These are phyloP conservation scores for Penelope pileata DNA, from an alignment of 2,113 vertebrate genomes.

Conservation along the genomic window DNA sequence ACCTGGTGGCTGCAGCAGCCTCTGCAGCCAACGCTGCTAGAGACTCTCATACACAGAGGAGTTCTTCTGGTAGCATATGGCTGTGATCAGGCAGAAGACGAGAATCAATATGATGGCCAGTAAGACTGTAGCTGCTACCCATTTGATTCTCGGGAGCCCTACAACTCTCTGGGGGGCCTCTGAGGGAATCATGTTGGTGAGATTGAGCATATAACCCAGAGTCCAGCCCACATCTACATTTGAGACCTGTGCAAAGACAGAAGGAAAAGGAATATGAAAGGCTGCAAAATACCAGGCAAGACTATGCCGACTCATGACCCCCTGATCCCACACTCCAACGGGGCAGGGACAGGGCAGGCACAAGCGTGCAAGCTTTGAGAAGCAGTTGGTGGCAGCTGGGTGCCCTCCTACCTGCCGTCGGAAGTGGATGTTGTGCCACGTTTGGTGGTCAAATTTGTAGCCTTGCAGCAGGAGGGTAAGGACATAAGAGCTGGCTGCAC, in stretches of 20 bases:
- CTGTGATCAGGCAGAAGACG: constrained; percentile 20
- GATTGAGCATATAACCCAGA: constrained; percentile 87
- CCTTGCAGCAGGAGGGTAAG: constrained; percentile 80
- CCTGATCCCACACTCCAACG: background rate
- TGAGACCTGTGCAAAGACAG: constrained; percentile 70
- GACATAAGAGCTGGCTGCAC: constrained; percentile 76
- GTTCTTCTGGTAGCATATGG: background rate
- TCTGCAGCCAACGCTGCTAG: background rate
- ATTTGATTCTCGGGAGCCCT: constrained; percentile 64
- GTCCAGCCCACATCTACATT: constrained; percentile 83
- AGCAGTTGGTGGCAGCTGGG: rapidly evolving
- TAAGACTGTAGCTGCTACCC: constrained; percentile 74
- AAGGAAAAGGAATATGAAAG: background rate
- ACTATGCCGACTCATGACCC: rapidly evolving
- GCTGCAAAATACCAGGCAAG: background rate
- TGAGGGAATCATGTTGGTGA: constrained; percentile 82
- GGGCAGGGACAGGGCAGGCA: background rate
- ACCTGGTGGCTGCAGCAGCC: rapidly evolving
- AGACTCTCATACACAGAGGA: background rate
- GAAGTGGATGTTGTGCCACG: constrained; percentile 82
- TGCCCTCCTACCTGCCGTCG: constrained; percentile 76
- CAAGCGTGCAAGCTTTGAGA: background rate
- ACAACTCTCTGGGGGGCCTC: constrained; percentile 64
- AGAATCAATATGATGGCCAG: constrained; percentile 51
- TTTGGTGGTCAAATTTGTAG: constrained; percentile 77